Evolutionary conservation across 2,797 vertebrate species (phyloP), one percentile per base, ranked within the genome.

Genomic region (Phalanger gymnotis): DNA sequence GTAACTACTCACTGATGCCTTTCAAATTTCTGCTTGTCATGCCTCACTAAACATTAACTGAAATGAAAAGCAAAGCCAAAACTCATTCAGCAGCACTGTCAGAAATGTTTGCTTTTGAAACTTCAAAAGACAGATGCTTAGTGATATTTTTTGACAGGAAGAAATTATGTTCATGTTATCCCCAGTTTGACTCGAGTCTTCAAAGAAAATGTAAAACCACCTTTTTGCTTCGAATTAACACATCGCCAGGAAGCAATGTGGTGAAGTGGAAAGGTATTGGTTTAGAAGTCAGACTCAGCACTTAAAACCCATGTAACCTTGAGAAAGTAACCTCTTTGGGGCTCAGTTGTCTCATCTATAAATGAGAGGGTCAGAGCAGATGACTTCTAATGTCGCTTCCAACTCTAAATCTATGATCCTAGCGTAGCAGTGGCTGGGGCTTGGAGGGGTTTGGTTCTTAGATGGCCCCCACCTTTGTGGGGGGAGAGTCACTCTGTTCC

Each of bases 71-170:
- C n/a, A 92, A 54, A 94, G 31, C 11, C 57, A 54, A 53, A 47
- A 58, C 13, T 0, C 54, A 51, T 93, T 97, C 47, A 54, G 54
- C 47, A 93, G 73, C 16, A 93, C 31, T 56, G 19, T 94, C n/a
- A 94, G 31, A 90, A 47, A 47, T 0, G 1, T 40, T 93, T 61
- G 52, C 52, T 91, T 40, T 53, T 92, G 73, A 56, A 55, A 94
- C 53, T 81, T 91, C 93, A 94, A 91, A 95, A n/a, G 51, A 81
- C 28, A 94, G 91, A 56, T 11, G 54, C 16, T 87, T 93, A 95
- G 47, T 25, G 73, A 96, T 40, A 87, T 53, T 92, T 95, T 31
- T 28, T 91, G 54, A 94, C 81, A 94, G 53, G 25, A 94, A 93
- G 58, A 87, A 92, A 55, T 90, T 53, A 93, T 28, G 34, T 90